Evolutionary conservation across 2,888 invertebrate genomes (phyloP), one percentile per base, ranked within the genome.

Genomic region (Protonemura montana): DNA sequence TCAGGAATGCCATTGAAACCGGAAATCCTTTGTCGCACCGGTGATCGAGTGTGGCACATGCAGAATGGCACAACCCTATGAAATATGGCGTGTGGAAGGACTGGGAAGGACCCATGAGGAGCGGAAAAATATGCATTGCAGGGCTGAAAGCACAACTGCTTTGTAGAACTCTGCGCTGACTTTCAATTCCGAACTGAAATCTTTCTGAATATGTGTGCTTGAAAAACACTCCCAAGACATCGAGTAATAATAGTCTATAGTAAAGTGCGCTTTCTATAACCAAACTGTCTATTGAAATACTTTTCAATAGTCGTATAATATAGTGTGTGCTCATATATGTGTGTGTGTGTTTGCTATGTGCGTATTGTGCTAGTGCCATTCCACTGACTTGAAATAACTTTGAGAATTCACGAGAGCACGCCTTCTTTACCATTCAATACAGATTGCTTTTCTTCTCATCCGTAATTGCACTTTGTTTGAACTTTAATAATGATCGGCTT

Each of bases 11-110:
- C 59, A 78, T 78, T 27, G 78, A 78, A 29, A 81, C 81, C 81
- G 81, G 81, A 81, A 81, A 81, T 30, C n/a, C 81, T 81, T 81
- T 81, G 81, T 81, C 27, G 28, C 27, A 30, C 81, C 7, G 7
- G 29, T 81, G 29, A 81, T 81, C 30, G 81, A 81, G 81, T 30
- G 30, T 28, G n/a, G 59, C 59, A 59, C 59, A 59, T 59, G 59
- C 59, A 59, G 59, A 59, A 59, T 59, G 21, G 59, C 59, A 59
- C 13, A 59, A 59, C 59, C 59, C 59, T 21, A 10, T 59, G 59
- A 2, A 35, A 10, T 35, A 35, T 59, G 59, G 13, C 2, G 59
- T 7, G 3, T 59, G 35, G n/a, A n/a, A 35, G 35, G 35, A 35
- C 10, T 6, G n/a, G 41, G 59, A 59, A 21, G 59, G 21, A 59